phyloP scores from a whole-genome alignment of 2,797 vertebrate genomes.

The Parauchenoglanis ngamensis region DNA sequence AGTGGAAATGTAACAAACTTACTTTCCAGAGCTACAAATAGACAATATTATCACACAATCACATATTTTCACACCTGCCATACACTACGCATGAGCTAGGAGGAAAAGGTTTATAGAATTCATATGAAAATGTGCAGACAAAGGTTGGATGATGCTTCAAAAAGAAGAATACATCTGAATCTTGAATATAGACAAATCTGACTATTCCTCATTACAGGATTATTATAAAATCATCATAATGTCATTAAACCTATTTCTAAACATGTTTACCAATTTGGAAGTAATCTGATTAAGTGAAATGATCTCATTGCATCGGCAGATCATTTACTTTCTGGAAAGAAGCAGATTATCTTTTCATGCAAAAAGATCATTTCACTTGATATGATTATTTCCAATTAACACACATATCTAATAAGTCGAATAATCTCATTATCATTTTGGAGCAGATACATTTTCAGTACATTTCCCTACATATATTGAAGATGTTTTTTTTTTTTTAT shows the following conservation, averaged over 20 bases:
- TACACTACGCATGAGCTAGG: background rate
- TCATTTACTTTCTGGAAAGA: background rate
- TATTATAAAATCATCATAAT: conserved; percentile 10
- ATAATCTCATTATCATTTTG: background rate
- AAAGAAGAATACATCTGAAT: background rate
- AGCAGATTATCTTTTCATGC: conserved; percentile 3
- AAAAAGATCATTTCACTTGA: background rate
- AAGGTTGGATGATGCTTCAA: background rate
- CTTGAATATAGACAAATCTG: background rate
- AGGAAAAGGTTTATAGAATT: background rate
- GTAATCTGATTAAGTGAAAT: conserved; percentile 25
- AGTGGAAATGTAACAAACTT: conserved; percentile 11
- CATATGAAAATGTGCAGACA: background rate
- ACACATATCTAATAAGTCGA: background rate
- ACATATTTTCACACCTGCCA: background rate
- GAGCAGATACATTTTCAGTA: background rate
- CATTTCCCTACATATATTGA: background rate
- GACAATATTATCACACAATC: conserved; percentile 24
- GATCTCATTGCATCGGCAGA: background rate
- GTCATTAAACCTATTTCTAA: conserved; percentile 43
- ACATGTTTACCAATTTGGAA: conserved; percentile 26
- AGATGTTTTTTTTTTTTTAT: background rate
- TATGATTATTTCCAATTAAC: conserved; percentile 9
- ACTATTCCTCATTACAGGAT: conserved; percentile 9
- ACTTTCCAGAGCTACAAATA: conserved; percentile 23